phyloP scores from a whole-genome alignment of 2,797 vertebrate species.

The Cossypha heuglini region DNA sequence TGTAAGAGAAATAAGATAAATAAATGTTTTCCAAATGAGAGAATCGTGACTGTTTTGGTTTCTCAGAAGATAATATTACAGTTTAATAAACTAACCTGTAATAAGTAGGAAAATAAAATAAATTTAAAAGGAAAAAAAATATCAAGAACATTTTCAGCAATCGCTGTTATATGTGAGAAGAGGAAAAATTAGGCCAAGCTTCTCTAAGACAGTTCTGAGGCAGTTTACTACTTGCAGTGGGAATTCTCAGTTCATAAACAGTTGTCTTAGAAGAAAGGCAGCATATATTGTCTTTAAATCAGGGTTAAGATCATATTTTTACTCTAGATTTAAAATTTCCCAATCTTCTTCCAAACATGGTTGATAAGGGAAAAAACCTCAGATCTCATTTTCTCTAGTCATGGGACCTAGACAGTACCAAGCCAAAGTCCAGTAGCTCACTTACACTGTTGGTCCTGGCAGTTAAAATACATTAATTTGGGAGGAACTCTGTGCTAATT shows the following conservation, averaged over 20 bases:
- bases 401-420: accelerated
- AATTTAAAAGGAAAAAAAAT: accelerated
- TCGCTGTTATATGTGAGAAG: background rate
- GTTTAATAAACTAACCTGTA: background rate
- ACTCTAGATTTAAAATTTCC: background rate
- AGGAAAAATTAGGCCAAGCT: accelerated
- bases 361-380: accelerated
- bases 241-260: background rate
- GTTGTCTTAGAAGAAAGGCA: background rate
- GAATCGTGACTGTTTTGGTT: background rate
- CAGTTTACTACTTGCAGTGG: background rate
- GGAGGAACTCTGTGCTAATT: background rate
- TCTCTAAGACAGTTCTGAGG: background rate
- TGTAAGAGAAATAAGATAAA: background rate
- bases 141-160: background rate
- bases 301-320: background rate
- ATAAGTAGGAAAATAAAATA: background rate
- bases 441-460: background rate
- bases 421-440: background rate
- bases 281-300: background rate
- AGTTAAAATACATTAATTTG: background rate
- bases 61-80: background rate
- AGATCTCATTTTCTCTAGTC: accelerated
- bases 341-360: background rate
- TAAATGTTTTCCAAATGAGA: background rate